Evolutionary conservation across 2,113 vertebrate species (phyloP).

Genomic region (Thomomys bottae): DNA sequence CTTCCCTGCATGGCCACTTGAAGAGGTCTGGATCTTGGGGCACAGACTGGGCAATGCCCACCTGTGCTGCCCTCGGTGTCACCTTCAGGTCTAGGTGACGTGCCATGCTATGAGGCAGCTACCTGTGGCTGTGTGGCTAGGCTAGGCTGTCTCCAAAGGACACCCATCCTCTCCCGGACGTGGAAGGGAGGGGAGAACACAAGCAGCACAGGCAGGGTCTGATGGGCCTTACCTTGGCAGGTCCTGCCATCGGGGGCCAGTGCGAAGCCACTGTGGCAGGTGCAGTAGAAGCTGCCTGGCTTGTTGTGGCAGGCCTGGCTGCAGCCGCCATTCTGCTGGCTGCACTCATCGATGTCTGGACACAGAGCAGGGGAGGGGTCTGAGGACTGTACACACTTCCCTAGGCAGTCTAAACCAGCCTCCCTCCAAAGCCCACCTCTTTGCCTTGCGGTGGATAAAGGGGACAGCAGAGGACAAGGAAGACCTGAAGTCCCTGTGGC

Average conservation of each 20-base stretch:
- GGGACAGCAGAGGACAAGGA: not conserved
- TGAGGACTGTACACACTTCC: not conserved
- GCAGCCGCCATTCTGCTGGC: conserved; percentile 89
- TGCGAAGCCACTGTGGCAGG: conserved; percentile 90
- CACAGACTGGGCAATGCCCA: not conserved
- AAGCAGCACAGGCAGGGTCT: accelerated
- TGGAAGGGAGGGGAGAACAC: accelerated
- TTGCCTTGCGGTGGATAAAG: not conserved
- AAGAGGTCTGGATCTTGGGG: not conserved
- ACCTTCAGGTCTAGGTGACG: not conserved
- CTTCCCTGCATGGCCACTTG: not conserved
- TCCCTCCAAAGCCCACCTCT: not conserved
- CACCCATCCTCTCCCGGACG: not conserved
- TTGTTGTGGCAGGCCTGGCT: conserved; percentile 93
- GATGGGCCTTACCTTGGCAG: conserved; percentile 90
- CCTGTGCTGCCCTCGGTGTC: not conserved
- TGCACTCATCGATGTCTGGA: conserved; percentile 95
- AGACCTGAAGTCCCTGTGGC: not conserved
- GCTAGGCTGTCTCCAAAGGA: not conserved
- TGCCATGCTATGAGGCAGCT: accelerated
- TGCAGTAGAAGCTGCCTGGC: conserved; percentile 93
- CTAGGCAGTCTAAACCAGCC: not conserved
- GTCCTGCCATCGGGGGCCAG: conserved; percentile 84
- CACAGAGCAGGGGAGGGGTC: conserved; percentile 28
- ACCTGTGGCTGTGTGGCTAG: too few species aligned